Conservation (phyloP, 2,113 vertebrate genomes). For the Heterocephalus glaber region DNA sequence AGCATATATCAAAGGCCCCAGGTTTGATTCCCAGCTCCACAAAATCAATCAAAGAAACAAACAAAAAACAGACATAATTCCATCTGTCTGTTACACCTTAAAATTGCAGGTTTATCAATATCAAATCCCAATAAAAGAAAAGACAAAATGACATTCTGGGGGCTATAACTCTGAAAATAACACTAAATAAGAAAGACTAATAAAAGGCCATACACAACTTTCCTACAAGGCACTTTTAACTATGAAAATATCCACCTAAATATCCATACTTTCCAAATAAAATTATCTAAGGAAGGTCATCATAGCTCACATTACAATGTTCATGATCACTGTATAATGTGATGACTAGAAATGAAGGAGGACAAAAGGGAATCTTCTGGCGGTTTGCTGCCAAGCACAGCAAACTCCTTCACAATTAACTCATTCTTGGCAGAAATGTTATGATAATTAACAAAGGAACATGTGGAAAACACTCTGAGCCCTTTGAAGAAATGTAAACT, state of each 20-base stretch:
- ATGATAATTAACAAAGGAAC: conserved; percentile 59
- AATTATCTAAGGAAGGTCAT: neutral
- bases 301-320: neutral
- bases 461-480: conserved; percentile 24
- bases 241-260: neutral
- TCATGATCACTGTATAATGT: neutral
- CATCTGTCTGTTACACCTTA: neutral
- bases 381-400: conserved; percentile 3
- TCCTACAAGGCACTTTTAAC: conserved; percentile 36
- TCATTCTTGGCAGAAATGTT: conserved; percentile 45
- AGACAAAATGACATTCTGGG: conserved; percentile 9
- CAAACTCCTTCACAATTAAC: conserved; percentile 1
- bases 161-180: conserved; percentile 40
- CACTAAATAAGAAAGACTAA: conserved; percentile 39
- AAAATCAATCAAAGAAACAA: neutral
- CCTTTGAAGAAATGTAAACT: conserved; percentile 37
- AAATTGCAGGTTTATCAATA: conserved; percentile 23
- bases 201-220: conserved; percentile 25
- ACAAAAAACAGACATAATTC: neutral
- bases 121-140: conserved; percentile 18
- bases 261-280: neutral
- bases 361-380: neutral
- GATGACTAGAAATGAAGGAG: neutral
- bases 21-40: neutral
- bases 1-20: neutral